Conservation (phyloP, 2,888 invertebrate species). For the Apotomis capreana region DNA sequence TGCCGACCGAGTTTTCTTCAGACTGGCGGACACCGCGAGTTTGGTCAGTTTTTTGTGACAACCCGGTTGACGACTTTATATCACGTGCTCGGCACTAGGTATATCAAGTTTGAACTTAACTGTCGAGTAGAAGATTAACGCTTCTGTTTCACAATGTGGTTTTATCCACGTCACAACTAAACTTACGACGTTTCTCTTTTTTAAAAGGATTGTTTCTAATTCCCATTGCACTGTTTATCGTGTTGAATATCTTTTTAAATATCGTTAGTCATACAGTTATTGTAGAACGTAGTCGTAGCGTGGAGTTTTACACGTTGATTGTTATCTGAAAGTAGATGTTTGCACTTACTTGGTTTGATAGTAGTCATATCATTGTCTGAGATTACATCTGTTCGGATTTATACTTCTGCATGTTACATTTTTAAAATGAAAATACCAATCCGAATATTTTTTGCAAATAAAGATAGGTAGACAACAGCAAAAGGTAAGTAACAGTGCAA, state of each 20-base stretch:
- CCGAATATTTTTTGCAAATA: too few species aligned
- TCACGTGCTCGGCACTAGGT: constrained; percentile 26
- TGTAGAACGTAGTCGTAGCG: neutral
- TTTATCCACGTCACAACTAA: neutral
- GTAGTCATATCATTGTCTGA: neutral
- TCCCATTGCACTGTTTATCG: neutral
- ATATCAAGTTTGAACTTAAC: constrained; percentile 31
- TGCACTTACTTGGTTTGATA: neutral
- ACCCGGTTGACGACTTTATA: constrained; percentile 52
- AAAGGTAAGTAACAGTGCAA: too few species aligned
- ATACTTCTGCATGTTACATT: neutral
- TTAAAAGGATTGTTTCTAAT: neutral
- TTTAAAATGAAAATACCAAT: neutral
- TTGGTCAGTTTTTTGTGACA: constrained; percentile 49
- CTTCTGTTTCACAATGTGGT: constrained; percentile 13
- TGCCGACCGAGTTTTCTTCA: constrained; percentile 58
- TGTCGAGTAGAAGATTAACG: constrained; percentile 11
- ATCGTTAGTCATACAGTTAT: neutral
- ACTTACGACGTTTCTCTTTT: neutral
- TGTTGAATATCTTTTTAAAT: neutral
- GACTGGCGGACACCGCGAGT: constrained; percentile 51
- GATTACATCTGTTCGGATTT: neutral
- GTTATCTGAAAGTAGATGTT: constrained; percentile 3
- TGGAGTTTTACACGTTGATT: constrained; percentile 10
- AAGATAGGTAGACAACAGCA: too few species aligned